A percentile compares a stretch with the other conserved stretches of the same genome.
Evolutionary conservation across 2,113 vertebrate species (phyloP).

Genomic region (Macrotis lagotis): DNA sequence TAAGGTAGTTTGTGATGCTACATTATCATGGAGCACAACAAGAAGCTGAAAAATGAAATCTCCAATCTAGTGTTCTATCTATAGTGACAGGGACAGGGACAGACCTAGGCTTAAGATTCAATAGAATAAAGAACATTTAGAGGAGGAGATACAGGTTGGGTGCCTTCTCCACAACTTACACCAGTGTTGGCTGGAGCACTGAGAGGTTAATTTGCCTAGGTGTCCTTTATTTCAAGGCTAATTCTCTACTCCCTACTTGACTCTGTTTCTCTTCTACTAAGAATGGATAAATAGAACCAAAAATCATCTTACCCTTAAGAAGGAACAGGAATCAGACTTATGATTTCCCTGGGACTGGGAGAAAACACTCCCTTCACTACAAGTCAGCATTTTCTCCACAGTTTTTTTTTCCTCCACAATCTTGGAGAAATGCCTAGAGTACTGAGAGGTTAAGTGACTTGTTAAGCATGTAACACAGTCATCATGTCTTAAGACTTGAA

Average conservation of each 20-base stretch:
- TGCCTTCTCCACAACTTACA: neutral
- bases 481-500: neutral
- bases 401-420: too few relatives aligned
- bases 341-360: neutral
- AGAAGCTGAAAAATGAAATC: neutral
- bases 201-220: neutral
- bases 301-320: neutral
- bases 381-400: neutral
- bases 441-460: neutral
- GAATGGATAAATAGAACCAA: neutral
- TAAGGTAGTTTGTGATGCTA: constrained; percentile 4
- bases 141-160: neutral
- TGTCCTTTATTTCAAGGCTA: neutral
- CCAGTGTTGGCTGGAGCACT: neutral
- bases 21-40: neutral
- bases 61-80: neutral
- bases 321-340: neutral
- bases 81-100: neutral
- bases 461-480: neutral
- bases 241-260: neutral
- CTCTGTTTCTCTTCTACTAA: neutral
- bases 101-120: neutral
- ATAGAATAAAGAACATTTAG: neutral
- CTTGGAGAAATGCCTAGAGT: neutral
- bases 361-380: neutral